Percentiles rank a stretch among this genome's conserved stretches.
Evolutionary conservation across 2,888 invertebrate genomes (phyloP).

Genomic region (Pollenia labialis): DNA sequence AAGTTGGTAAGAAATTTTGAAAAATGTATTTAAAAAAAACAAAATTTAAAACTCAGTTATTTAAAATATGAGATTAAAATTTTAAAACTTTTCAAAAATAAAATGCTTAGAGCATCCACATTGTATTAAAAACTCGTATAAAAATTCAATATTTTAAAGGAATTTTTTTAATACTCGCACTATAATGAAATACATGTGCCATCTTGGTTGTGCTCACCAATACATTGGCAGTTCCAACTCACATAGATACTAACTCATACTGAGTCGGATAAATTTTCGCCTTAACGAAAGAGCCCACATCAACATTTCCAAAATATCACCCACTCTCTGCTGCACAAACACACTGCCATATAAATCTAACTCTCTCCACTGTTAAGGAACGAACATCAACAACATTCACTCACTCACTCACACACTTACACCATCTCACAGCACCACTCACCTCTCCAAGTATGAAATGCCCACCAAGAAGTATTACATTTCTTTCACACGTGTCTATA

Average conservation of each 20-base stretch:
- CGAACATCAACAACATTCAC: slow-evolving; percentile 69
- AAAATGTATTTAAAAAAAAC: neutral
- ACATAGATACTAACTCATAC: slow-evolving; percentile 69
- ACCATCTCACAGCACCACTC: slow-evolving; percentile 74
- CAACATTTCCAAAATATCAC: slow-evolving; percentile 46
- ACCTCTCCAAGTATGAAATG: slow-evolving; percentile 71
- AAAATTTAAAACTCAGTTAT: neutral
- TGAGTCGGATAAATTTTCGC: neutral
- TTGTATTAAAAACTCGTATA: neutral
- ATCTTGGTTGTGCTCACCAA: slow-evolving; percentile 33
- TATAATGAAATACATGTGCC: slow-evolving; percentile 36
- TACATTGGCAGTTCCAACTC: neutral
- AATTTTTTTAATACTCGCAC: slow-evolving; percentile 25
- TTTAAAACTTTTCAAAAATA: too few relatives aligned
- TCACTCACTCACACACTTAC: slow-evolving; percentile 71
- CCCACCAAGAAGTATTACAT: slow-evolving; percentile 77
- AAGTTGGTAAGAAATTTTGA: neutral
- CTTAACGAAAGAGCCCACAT: slow-evolving; percentile 48
- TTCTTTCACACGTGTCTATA: slow-evolving; percentile 61
- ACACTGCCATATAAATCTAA: slow-evolving; percentile 31
- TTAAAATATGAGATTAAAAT: too few relatives aligned
- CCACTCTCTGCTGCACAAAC: slow-evolving; percentile 54
- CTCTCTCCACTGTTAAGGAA: slow-evolving; percentile 67
- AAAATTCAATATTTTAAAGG: slow-evolving; percentile 42
- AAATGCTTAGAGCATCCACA: too few relatives aligned